Evolutionary conservation across 92 coral and sea anemone species (phyloP).

Genomic region (Meandrina meandrites): DNA sequence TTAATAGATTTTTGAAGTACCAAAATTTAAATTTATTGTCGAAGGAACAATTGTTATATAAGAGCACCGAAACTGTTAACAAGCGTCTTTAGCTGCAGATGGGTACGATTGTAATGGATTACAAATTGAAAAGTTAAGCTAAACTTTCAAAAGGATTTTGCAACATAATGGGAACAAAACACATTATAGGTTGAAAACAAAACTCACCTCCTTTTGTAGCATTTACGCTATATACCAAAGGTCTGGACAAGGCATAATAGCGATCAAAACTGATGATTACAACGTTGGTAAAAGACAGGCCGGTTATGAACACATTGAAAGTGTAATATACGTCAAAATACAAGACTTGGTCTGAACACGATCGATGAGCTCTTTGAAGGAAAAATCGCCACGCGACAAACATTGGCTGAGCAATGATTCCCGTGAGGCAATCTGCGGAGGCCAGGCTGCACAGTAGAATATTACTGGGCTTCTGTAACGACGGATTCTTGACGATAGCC

Average conservation of each 20-base stretch:
- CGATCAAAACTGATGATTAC: constrained; percentile 21
- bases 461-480: constrained; percentile 42
- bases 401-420: constrained; percentile 39
- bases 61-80: too few relatives aligned
- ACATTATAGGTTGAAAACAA: background rate
- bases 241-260: constrained; percentile 11
- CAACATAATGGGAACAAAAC: background rate
- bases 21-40: too few relatives aligned
- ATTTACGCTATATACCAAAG: constrained; percentile 6
- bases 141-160: too few relatives aligned
- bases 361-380: background rate
- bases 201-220: constrained; percentile 16
- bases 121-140: too few relatives aligned
- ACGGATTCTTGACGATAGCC: constrained; percentile 33
- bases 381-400: constrained; percentile 35
- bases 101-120: too few relatives aligned
- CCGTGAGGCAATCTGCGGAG: constrained; percentile 46
- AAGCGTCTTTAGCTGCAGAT: too few relatives aligned
- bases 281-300: constrained; percentile 4
- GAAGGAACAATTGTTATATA: too few relatives aligned
- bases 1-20: too few relatives aligned
- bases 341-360: background rate
- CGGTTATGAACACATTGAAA: background rate
- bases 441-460: constrained; percentile 57
- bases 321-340: background rate